phyloP scores from a whole-genome alignment of 2,113 vertebrate genomes.

The Laticauda laticaudata region DNA sequence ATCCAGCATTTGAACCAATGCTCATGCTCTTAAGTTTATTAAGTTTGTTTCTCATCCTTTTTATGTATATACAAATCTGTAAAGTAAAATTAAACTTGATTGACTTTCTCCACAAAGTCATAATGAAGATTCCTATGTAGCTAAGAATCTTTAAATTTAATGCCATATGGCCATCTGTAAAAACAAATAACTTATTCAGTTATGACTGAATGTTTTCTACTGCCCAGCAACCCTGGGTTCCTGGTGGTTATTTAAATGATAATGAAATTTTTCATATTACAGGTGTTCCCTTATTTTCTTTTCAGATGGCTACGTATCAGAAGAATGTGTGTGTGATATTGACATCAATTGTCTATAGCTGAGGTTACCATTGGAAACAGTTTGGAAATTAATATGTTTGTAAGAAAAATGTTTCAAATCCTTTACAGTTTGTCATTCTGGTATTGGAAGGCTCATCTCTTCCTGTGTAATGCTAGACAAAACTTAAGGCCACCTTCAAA shows the following conservation, averaged over 20 bases:
- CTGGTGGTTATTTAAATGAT: not conserved
- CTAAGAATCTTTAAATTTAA: not conserved
- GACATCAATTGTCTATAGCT: not conserved
- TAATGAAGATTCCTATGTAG: not conserved
- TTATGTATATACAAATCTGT: not conserved
- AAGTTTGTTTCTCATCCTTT: not conserved
- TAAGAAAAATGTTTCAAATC: not conserved
- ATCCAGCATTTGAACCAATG: not conserved
- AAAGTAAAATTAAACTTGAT: not conserved
- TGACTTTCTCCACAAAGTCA: not conserved
- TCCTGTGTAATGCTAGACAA: not conserved
- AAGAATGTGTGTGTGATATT: not conserved
- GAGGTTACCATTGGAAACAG: not conserved
- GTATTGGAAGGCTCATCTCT: not conserved
- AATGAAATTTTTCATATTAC: not conserved
- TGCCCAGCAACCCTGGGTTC: not conserved
- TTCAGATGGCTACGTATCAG: not conserved
- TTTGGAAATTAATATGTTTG: not conserved
- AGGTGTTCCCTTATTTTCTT: not conserved
- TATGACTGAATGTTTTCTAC: not conserved
- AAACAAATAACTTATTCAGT: not conserved
- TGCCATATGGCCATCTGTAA: not conserved
- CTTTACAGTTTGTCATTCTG: not conserved
- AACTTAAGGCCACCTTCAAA: not conserved
- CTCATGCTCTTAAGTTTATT: not conserved